A percentile compares a stretch with the other conserved stretches of the same genome.
Conservation (phyloP, 2,113 vertebrate genomes). For the Marmota flaviventris region DNA sequence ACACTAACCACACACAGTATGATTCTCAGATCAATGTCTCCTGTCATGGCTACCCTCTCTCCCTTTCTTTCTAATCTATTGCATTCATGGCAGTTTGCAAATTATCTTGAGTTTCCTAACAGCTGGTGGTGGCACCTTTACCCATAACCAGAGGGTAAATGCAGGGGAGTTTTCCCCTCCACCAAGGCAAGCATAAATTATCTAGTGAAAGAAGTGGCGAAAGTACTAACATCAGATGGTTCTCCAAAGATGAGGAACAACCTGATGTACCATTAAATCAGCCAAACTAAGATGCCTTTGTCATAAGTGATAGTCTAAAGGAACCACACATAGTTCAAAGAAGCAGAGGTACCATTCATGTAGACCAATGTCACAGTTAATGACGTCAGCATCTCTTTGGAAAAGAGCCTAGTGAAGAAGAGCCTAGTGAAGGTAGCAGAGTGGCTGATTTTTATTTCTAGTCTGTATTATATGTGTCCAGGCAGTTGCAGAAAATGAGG, state of each 20-base stretch:
- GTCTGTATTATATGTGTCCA: not conserved
- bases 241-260: constrained; percentile 82
- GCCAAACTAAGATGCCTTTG: constrained; percentile 87
- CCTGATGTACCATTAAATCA: constrained; percentile 72
- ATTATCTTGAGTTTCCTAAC: constrained; percentile 14
- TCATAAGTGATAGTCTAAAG: constrained; percentile 80
- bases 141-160: not conserved
- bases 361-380: not conserved
- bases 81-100: constrained; percentile 19
- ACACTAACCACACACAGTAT: constrained; percentile 75
- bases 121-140: not conserved
- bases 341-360: constrained; percentile 31
- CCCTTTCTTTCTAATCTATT: not conserved
- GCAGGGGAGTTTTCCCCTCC: not conserved
- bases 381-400: constrained; percentile 17
- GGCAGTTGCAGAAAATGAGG: constrained; percentile 22
- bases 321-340: constrained; percentile 71
- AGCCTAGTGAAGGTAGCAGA: not conserved
- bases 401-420: not conserved
- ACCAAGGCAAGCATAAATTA: constrained; percentile 75
- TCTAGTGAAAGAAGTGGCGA: constrained; percentile 78
- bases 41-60: not conserved
- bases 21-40: constrained; percentile 42
- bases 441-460: not conserved
- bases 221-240: constrained; percentile 63